These are phyloP conservation scores for Phytoseiulus persimilis DNA, from an alignment of 2,888 invertebrate species.

Conservation along the genomic window DNA sequence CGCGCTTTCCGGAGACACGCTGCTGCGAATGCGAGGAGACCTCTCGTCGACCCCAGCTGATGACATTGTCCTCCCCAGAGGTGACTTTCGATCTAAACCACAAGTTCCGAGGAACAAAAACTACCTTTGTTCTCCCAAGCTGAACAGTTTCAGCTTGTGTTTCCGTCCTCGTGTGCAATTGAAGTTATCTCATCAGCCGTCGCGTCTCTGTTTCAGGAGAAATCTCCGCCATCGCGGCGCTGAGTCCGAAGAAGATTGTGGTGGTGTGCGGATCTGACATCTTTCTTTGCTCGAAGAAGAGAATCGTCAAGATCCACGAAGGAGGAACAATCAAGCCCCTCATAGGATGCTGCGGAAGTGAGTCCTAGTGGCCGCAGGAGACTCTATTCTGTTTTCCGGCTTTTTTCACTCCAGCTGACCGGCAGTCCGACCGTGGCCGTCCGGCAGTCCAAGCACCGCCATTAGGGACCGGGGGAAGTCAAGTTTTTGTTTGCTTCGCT, in stretches of 20 bases:
- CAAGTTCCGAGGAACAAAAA: not conserved
- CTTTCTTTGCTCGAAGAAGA: slow-evolving; percentile 15
- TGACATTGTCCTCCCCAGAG: slow-evolving; percentile 11
- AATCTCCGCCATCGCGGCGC: slow-evolving; percentile 25
- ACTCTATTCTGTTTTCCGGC: too few relatives aligned
- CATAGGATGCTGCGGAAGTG: slow-evolving; percentile 34
- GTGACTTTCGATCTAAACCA: not conserved
- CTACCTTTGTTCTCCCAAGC: not conserved
- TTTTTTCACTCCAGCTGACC: too few relatives aligned
- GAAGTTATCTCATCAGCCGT: not conserved
- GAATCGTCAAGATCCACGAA: slow-evolving; percentile 19
- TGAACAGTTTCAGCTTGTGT: too few relatives aligned
- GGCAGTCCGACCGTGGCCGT: too few relatives aligned
- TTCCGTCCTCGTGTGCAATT: too few relatives aligned
- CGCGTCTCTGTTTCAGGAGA: not conserved
- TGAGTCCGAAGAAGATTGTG: slow-evolving; percentile 21
- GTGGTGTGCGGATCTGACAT: slow-evolving; percentile 31
- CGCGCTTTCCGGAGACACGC: not conserved
- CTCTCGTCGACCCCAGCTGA: not conserved
- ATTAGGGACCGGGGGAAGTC: not conserved
- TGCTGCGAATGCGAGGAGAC: not conserved
- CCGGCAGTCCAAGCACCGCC: too few relatives aligned
- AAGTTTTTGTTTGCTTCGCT: not conserved
- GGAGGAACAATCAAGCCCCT: slow-evolving; percentile 34
- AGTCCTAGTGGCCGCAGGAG: not conserved